These are phyloP conservation scores for Galaxias olidus DNA, from an alignment of 2,797 vertebrate genomes.

Conservation along the genomic window DNA sequence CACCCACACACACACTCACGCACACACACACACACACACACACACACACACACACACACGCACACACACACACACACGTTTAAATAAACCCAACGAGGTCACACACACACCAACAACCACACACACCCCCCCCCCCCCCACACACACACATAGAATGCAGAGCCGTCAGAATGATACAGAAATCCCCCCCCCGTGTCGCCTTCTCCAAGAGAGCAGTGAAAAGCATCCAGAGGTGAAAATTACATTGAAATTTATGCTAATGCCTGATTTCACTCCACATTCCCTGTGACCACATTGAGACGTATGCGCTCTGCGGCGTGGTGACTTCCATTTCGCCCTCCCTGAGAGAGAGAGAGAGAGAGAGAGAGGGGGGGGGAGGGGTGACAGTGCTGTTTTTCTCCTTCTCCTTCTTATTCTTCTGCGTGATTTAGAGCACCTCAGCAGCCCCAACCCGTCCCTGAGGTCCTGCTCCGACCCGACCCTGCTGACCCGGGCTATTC, in stretches of 20 bases:
- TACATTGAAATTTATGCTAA: too few species aligned
- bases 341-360: background rate
- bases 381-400: background rate
- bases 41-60: background rate
- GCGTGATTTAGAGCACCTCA: too few species aligned
- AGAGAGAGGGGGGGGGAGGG: conserved; percentile 2
- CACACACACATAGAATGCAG: background rate
- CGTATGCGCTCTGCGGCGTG: too few species aligned
- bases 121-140: background rate
- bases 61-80: background rate
- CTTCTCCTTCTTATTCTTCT: too few species aligned
- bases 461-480: too few species aligned
- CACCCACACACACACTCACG: background rate
- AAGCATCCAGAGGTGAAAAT: background rate
- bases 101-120: background rate
- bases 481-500: too few species aligned
- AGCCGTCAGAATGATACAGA: background rate
- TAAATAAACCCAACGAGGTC: background rate
- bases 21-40: too few species aligned
- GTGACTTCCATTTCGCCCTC: too few species aligned
- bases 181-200: background rate
- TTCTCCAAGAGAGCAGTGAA: background rate
- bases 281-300: too few species aligned
- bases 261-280: too few species aligned
- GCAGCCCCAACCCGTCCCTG: too few species aligned